Base-by-base conservation (phyloP, 2,888 invertebrate genomes). In the Busseola fusca region DNA sequence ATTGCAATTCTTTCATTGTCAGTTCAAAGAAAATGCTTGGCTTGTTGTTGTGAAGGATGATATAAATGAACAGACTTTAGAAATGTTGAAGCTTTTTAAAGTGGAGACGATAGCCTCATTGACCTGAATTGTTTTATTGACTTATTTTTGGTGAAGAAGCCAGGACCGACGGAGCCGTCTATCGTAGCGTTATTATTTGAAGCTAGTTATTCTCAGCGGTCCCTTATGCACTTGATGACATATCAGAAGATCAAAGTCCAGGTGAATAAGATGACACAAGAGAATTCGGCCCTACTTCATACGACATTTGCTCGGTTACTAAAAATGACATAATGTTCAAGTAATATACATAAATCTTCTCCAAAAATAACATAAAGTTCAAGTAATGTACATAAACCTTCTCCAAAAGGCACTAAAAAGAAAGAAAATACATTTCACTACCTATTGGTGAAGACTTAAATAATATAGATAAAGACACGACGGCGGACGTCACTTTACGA, bases 1-100 rank as follows among this genome's bases (percentile, higher is more conserved):
- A 82, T 72, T 78, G 78, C 78, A 78, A 78, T 78, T 82, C 82
- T 67, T 82, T 66, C 66, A 56, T 67, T 66, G 78, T 72, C 78
- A 82, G 82, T 82, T 78, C 73, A 78, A 71, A 72, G 82, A 78
- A 82, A 78, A 70, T 45, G 82, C 72, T 64, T 18, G 30, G 65
- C 58, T 78, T 71, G 82, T 76, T 78, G 65, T 82, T 82, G 64
- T 57, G 57, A 27, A 54, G 21, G 40, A 67, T 66, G 52, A 66
- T 78, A 82, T 64, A 78, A 82, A 78, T 82, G 59, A 78, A 78
- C 56, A 42, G 34, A 34, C 56, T 69, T 40, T 30, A 48, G 59
- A 56, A 71, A 71, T 52, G 30, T 45, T 78, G 3, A 58, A 59
- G 42, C 30, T 56, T 64, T 50, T 56, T 30, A 45, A 80, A 65